phyloP scores from a whole-genome alignment of 2,113 vertebrate genomes.

The Eudyptes chrysolophus region DNA sequence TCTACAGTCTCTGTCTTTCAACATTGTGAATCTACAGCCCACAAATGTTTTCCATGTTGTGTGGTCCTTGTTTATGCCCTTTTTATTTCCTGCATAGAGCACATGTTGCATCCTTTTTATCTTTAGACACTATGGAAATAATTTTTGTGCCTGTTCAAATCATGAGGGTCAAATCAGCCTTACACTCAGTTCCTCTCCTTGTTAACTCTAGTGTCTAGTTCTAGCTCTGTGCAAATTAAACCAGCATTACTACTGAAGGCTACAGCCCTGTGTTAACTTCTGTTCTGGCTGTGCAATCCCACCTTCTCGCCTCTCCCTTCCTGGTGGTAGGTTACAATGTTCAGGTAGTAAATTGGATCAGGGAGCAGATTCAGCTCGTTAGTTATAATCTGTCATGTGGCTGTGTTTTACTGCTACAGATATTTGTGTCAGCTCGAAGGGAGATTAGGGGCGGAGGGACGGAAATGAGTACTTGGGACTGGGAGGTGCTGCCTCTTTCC shows the following conservation, averaged over 20 bases:
- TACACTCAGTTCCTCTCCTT: neutral
- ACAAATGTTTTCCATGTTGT: neutral
- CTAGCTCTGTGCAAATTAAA: neutral
- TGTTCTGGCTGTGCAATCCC: neutral
- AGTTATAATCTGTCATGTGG: neutral
- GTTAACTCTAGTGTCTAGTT: neutral
- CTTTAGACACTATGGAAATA: neutral
- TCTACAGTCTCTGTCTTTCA: neutral
- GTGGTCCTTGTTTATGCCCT: neutral
- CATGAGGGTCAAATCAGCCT: neutral
- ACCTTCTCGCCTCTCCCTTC: neutral
- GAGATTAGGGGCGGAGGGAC: neutral
- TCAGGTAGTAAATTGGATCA: neutral
- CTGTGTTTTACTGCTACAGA: neutral
- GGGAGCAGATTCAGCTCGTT: neutral
- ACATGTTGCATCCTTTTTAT: neutral
- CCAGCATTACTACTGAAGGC: accelerated
- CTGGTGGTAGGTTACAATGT: neutral
- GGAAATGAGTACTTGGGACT: neutral
- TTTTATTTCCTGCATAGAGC: neutral
- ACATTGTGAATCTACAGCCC: neutral
- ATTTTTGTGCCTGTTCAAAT: neutral
- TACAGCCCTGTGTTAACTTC: neutral
- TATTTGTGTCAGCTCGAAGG: neutral
- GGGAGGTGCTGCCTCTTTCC: neutral